These are phyloP conservation scores for Coregonus clupeaformis DNA, from an alignment of 2,113 vertebrate species.

Conservation along the genomic window DNA sequence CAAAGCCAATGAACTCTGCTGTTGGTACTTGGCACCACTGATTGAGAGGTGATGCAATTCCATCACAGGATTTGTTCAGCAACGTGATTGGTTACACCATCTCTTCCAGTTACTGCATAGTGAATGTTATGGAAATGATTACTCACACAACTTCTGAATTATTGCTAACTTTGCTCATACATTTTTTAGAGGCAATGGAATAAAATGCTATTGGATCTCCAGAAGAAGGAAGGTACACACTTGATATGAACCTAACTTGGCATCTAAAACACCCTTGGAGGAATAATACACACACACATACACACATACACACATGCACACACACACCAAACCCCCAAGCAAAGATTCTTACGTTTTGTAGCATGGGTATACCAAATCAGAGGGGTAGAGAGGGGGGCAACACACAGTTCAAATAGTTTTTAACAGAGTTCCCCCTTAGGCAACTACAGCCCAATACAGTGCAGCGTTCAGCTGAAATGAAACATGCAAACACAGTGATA, in stretches of 20 bases:
- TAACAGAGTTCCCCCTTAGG: no score
- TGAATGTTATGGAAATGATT: not conserved
- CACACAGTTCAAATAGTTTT: no score
- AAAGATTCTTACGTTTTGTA: no score
- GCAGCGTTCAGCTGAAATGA: no score
- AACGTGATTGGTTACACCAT: not conserved
- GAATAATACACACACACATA: not conserved
- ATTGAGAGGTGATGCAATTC: no score
- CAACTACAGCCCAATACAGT: no score
- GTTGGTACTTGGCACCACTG: no score
- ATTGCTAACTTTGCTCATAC: not conserved
- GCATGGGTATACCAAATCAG: no score
- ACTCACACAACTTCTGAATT: not conserved
- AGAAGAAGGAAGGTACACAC: not conserved
- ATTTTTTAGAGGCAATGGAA: not conserved
- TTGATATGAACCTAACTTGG: slow-evolving; percentile 1
- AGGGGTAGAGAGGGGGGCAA: no score
- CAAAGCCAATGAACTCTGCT: no score
- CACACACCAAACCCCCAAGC: not conserved
- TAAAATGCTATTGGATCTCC: not conserved
- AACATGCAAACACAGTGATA: no score
- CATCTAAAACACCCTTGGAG: not conserved
- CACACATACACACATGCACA: not conserved
- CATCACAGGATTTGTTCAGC: no score
- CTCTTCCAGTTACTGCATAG: not conserved